phyloP scores from a whole-genome alignment of 2,888 invertebrate genomes.

The Allolobophora icterica region DNA sequence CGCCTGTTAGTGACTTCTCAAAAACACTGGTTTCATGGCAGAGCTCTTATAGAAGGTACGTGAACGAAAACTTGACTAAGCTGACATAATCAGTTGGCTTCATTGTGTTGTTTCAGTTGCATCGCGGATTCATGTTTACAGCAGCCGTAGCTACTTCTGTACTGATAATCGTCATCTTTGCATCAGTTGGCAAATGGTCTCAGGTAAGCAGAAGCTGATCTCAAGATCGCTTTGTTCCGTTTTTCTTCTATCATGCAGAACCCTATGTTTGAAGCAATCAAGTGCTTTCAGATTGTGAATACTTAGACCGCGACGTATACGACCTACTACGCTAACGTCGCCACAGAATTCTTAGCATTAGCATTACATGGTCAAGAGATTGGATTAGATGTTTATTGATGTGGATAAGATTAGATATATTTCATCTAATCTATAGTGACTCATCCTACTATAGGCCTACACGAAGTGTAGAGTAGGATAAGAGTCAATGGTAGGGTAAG shows the following conservation, averaged over 20 bases:
- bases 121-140: not conserved
- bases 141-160: not conserved
- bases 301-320: not conserved
- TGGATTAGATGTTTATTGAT: too few relatives aligned
- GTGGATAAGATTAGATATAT: too few relatives aligned
- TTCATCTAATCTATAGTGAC: too few relatives aligned
- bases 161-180: conserved; percentile 12
- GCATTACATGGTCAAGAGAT: too few relatives aligned
- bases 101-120: not conserved
- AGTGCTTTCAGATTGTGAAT: not conserved
- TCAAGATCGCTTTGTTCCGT: not conserved
- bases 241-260: not conserved
- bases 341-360: too few relatives aligned
- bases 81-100: not conserved
- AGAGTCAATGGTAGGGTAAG: too few relatives aligned
- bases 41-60: not conserved
- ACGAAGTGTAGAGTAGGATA: too few relatives aligned
- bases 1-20: too few relatives aligned
- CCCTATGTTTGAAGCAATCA: not conserved
- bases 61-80: not conserved
- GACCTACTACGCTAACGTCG: not conserved
- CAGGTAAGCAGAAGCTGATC: not conserved
- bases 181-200: conserved; percentile 6
- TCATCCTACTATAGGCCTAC: too few relatives aligned
- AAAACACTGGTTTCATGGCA: too few relatives aligned